Evolutionary conservation across 35 echinoderm and acorn worm species (phyloP), one percentile per base, ranked within the genome.

Genomic region (Chiridota heheva): DNA sequence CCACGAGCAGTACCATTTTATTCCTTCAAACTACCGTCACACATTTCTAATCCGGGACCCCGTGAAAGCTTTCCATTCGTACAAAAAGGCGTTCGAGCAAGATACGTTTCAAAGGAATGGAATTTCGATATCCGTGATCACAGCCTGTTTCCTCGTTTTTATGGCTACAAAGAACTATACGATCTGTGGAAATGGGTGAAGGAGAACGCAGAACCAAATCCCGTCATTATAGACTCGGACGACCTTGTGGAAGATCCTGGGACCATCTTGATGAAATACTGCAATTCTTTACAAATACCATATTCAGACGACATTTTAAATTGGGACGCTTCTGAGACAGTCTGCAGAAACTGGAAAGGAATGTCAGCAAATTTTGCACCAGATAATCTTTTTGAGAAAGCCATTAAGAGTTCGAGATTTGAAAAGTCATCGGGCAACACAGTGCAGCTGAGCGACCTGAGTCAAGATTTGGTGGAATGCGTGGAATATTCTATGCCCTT

Each of bases 221-320:
- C 82, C 0, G 67, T 84, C 25, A 51, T 84, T 20, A 62, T 84
- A 17, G 82, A 84, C 20, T 53, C 66, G n/a, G 68, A 84, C 35
- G 82, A 84, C 62, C 38, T 84, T 7, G 7, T 73, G 13, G 67
- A 47, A 24, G 32, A 84, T 32, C 66, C 82, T 3, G 67, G 43
- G 33, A 30, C 15, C 26, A 56, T 76, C 44, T 49, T 76, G 6
- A 29, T 49, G 44, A 76, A 76, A 34, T 76, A 76, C 72, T 76
- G 72, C 45, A 46, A 76, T 25, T 43, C 72, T 8, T 25, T 76
- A 7, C 44, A 38, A 10, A 76, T 76, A 26, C 45, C 27, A 4
- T 76, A 76, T 49, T 32, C 15, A 17, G 40, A 46, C 16, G 27
- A 26, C 33, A 30, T 76, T 26, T 38, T 76, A 0, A 22, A 49